Conservation (phyloP, 2,113 vertebrate genomes). For the Microtus pennsylvanicus region DNA sequence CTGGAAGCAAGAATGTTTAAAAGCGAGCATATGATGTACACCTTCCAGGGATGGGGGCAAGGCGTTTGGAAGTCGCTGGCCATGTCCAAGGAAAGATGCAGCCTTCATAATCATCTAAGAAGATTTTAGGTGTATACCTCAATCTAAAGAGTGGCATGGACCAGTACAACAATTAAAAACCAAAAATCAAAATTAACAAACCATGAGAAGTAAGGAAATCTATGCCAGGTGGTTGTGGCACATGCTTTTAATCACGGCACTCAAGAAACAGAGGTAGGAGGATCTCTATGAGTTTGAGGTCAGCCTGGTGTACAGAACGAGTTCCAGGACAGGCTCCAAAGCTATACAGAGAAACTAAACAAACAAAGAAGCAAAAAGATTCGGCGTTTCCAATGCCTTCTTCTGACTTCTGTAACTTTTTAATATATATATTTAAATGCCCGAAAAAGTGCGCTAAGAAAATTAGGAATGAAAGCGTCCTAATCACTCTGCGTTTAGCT, state of each 20-base stretch:
- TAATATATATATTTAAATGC: neutral
- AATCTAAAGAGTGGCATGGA: neutral
- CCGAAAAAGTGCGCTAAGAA: neutral
- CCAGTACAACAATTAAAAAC: neutral
- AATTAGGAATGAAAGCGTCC: neutral
- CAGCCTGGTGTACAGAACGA: too few relatives aligned
- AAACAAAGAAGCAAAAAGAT: too few relatives aligned
- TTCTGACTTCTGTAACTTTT: neutral
- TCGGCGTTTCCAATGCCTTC: neutral
- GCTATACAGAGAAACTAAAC: too few relatives aligned
- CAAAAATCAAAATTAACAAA: neutral
- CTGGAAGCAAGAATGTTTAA: neutral
- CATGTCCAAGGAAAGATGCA: neutral
- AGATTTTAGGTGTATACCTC: neutral
- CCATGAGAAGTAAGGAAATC: neutral
- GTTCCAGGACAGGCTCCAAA: too few relatives aligned
- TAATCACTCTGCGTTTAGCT: neutral
- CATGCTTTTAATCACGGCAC: too few relatives aligned
- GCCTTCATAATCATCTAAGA: neutral
- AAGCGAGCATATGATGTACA: neutral
- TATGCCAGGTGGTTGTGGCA: too few relatives aligned
- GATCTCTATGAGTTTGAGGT: too few relatives aligned
- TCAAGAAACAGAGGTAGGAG: too few relatives aligned
- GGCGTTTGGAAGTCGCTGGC: neutral
- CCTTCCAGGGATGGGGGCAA: neutral